phyloP scores from a whole-genome alignment of 1,140 invertebrate species.

The Apocrypta bakeri region DNA sequence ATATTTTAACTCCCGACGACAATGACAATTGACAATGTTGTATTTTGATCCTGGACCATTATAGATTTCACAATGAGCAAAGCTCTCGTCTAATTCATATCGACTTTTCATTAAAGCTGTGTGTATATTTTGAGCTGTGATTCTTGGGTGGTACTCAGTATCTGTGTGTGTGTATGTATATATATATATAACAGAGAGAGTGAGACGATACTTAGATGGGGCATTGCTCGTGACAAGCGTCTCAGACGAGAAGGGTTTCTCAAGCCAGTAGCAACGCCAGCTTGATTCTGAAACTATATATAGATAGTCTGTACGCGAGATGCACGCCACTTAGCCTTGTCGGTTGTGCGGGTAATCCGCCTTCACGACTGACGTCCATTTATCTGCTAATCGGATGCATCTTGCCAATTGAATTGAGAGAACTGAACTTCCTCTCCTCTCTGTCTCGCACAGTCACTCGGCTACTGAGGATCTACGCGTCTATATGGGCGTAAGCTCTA shows the following conservation, averaged over 20 bases:
- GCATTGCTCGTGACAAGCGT: slow-evolving; percentile 13
- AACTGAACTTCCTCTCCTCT: background rate
- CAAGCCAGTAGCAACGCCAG: background rate
- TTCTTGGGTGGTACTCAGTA: background rate
- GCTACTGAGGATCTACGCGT: too few species aligned
- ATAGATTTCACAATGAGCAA: background rate
- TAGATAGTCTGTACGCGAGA: slow-evolving; percentile 11
- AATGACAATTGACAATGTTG: slow-evolving; percentile 20
- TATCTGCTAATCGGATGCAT: slow-evolving; percentile 46
- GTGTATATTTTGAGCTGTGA: background rate
- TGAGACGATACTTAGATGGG: too few species aligned
- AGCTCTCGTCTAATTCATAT: too few species aligned
- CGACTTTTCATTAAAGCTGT: too few species aligned
- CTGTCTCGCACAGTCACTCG: background rate
- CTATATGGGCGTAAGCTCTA: too few species aligned
- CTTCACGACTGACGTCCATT: slow-evolving; percentile 37
- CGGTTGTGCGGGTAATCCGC: slow-evolving; percentile 7
- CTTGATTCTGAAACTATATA: background rate
- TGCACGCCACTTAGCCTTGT: slow-evolving; percentile 15
- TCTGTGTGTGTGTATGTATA: background rate
- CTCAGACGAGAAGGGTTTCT: slow-evolving; percentile 7
- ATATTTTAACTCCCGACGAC: slow-evolving; percentile 46
- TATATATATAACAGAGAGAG: background rate
- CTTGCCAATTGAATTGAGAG: slow-evolving; percentile 46
- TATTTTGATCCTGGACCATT: slow-evolving; percentile 10